Evolutionary conservation across 2,888 invertebrate genomes (phyloP).

Genomic region (Noctua janthe): DNA sequence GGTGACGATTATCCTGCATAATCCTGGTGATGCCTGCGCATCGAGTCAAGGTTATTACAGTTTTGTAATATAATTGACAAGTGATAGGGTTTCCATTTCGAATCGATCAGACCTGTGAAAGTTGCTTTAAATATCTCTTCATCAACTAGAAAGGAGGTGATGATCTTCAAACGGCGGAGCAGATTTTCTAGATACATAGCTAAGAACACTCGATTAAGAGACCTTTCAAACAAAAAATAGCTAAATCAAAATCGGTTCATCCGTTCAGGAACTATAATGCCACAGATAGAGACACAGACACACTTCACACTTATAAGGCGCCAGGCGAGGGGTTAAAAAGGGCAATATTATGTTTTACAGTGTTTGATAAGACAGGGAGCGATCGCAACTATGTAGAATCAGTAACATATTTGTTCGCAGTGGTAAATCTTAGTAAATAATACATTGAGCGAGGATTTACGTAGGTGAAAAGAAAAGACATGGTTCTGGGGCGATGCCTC

Average conservation of each 20-base stretch:
- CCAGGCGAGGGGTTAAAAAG: not conserved
- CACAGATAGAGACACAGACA: not conserved
- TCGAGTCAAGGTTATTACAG: too few species aligned
- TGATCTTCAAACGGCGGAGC: not conserved
- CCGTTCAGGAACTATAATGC: not conserved
- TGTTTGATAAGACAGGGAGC: not conserved
- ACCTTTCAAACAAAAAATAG: not conserved
- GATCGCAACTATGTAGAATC: slow-evolving; percentile 32
- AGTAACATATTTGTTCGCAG: slow-evolving; percentile 61
- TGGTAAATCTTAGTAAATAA: slow-evolving; percentile 76
- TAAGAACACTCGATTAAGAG: not conserved
- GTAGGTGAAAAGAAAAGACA: slow-evolving; percentile 79
- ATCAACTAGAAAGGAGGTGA: not conserved
- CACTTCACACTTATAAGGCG: not conserved
- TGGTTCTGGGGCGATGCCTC: slow-evolving; percentile 73
- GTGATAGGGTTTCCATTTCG: too few species aligned
- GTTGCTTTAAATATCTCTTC: too few species aligned
- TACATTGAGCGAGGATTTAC: slow-evolving; percentile 74
- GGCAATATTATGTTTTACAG: not conserved
- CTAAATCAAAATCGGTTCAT: not conserved
- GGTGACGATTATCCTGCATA: too few species aligned
- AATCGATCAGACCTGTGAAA: too few species aligned
- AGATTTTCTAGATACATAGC: not conserved
- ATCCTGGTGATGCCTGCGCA: too few species aligned
- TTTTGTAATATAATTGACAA: too few species aligned